Base-by-base conservation (phyloP, 2,797 vertebrate genomes). In the Borostomias antarcticus region DNA sequence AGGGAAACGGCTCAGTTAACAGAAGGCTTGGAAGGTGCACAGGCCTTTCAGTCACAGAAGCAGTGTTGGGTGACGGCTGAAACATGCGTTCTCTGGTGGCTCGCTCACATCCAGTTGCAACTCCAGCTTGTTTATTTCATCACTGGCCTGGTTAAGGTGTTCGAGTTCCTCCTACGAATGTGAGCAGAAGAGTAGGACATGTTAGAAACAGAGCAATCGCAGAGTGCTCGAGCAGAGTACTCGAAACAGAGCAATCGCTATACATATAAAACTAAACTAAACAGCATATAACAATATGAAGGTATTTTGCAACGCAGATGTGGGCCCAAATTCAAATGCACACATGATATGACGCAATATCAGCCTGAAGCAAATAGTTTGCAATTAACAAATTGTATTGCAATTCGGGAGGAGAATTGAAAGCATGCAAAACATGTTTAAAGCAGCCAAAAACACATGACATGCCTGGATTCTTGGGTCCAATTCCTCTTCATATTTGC, bases 71-170 rank as follows among this genome's bases (percentile, higher is more conserved):
- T 26, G n/a, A 23, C 28, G 40, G 5, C 29, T 62, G 28, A 10
- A 3, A 61, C 10, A 28, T 29, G 56, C 4, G 19, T 5, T 33
- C 5, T 15, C 37, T 5, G 9, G 23, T 28, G 8, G 3, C 30
- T 50, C 17, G 81, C 95, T 95, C 81, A 97, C 95, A 21, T 96
- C 94, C 79, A 96, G 81, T 83, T 95, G 93, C 40, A 97, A 91
- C 74, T 97, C 95, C 86, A 96, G 91, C 26, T 89, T 90, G 85
- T 97, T 97, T 76, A 97, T 97, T 78, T 96, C 94, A 58, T 94
- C 94, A 0, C 94, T 96, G 81, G 95, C 95, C 86, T 95, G 94
- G 84, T 97, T 97, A 64, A 97, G 89, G 13, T 95, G 95, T 54
- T 96, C 95, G 77, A 97, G 87, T 75, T 97, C 95, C 73, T 95